Conservation (phyloP, 2,797 vertebrate genomes). For the Micropoecilia bifurca region DNA sequence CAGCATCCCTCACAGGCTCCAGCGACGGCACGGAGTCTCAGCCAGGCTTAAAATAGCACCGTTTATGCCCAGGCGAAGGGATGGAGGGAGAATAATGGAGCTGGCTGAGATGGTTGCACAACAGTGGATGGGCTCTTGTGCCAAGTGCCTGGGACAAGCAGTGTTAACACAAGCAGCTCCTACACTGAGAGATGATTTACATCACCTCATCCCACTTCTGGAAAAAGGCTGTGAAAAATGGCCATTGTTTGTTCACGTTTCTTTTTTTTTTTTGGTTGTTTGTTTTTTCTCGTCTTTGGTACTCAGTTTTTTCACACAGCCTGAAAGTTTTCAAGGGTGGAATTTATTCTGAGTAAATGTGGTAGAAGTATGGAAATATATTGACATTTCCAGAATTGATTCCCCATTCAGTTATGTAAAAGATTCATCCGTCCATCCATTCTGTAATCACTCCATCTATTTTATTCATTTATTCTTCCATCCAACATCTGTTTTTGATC, state of each 20-base stretch:
- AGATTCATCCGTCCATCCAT: background rate
- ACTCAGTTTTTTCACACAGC: background rate
- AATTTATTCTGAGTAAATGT: background rate
- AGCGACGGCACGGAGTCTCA: conserved; percentile 53
- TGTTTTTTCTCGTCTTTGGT: background rate
- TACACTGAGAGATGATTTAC: conserved; percentile 19
- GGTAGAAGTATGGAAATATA: background rate
- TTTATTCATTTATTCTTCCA: background rate
- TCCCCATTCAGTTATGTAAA: background rate
- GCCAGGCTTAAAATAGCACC: conserved; percentile 75
- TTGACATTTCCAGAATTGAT: background rate
- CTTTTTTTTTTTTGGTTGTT: background rate
- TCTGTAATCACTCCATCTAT: background rate
- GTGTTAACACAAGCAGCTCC: conserved; percentile 29
- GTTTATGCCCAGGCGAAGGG: conserved; percentile 64
- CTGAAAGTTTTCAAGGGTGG: background rate
- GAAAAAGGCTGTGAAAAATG: background rate
- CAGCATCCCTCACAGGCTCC: conserved; percentile 64
- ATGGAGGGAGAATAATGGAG: conserved; percentile 55
- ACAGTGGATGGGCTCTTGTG: conserved; percentile 61
- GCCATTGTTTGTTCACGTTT: background rate
- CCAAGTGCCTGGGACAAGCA: conserved; percentile 50
- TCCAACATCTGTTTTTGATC: background rate
- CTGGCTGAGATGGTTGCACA: conserved; percentile 69
- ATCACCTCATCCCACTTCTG: conserved; percentile 1